Percentiles rank a stretch among this genome's conserved stretches.
Conservation (phyloP, 2,113 vertebrate species). For the Crotalus helleri region DNA sequence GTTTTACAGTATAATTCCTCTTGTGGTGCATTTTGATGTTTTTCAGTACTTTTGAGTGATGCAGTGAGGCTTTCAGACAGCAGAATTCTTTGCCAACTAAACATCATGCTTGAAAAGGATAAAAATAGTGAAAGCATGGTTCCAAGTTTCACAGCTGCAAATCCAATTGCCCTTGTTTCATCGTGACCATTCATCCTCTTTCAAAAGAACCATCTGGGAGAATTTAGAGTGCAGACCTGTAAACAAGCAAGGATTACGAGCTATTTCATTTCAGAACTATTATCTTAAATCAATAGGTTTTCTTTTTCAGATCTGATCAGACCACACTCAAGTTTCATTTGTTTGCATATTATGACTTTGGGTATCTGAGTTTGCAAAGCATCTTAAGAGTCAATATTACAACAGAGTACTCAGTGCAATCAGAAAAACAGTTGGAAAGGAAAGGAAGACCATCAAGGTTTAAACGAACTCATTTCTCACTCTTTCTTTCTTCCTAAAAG, state of each 20-base stretch:
- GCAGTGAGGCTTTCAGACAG: constrained; percentile 20
- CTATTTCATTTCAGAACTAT: constrained; percentile 3
- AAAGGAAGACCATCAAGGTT: neutral
- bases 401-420: neutral
- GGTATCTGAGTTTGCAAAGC: neutral
- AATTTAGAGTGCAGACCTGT: constrained; percentile 10
- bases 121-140: constrained; percentile 34
- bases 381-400: neutral
- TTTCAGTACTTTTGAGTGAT: constrained; percentile 17
- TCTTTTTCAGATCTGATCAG: constrained; percentile 6
- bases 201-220: constrained; percentile 41
- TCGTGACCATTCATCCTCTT: constrained; percentile 20
- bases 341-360: neutral
- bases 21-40: neutral
- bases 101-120: constrained; percentile 26
- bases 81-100: constrained; percentile 20
- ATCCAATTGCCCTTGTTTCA: constrained; percentile 27
- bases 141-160: constrained; percentile 46
- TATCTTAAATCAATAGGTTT: constrained; percentile 4
- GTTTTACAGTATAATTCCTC: neutral
- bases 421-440: neutral
- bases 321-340: neutral
- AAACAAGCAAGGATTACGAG: constrained; percentile 17
- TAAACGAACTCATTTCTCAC: neutral
- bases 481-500: neutral